These are phyloP conservation scores for Sparus aurata DNA, from an alignment of 2,797 vertebrate genomes.

Conservation along the genomic window DNA sequence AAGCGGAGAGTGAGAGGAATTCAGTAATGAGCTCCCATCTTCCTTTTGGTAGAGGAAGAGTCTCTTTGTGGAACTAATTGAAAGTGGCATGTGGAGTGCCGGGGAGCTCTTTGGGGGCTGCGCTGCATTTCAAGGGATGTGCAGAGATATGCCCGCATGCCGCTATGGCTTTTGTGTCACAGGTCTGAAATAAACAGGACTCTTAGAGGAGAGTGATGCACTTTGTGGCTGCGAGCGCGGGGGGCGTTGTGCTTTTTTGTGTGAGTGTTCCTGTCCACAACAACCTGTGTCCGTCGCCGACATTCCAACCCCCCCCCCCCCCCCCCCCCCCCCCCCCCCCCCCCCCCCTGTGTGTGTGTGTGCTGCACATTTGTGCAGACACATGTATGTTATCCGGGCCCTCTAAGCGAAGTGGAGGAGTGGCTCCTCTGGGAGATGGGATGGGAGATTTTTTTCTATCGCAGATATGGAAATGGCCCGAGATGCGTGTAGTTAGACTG, in stretches of 20 bases:
- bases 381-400: constrained; percentile 54
- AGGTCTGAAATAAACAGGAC: constrained; percentile 77
- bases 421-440: constrained; percentile 60
- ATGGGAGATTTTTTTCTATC: constrained; percentile 57
- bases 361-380: constrained; percentile 27
- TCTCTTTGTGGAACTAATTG: constrained; percentile 88
- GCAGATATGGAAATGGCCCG: constrained; percentile 74
- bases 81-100: constrained; percentile 83
- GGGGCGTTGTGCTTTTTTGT: background rate
- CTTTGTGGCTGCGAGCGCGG: constrained; percentile 40
- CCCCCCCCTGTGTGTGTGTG: constrained; percentile 10
- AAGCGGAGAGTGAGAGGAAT: constrained; percentile 82
- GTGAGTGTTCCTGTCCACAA: constrained; percentile 32
- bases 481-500: constrained; percentile 67
- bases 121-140: constrained; percentile 72
- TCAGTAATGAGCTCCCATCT: constrained; percentile 86
- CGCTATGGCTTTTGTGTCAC: constrained; percentile 71
- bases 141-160: constrained; percentile 68
- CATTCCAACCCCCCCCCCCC: constrained; percentile 47
- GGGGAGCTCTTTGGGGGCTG: constrained; percentile 82
- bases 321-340: too few species aligned
- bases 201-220: constrained; percentile 65
- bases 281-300: constrained; percentile 57
- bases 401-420: constrained; percentile 41
- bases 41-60: constrained; percentile 79